Evolutionary conservation across 2,113 vertebrate genomes (phyloP).

Genomic region (Etheostoma cragini): DNA sequence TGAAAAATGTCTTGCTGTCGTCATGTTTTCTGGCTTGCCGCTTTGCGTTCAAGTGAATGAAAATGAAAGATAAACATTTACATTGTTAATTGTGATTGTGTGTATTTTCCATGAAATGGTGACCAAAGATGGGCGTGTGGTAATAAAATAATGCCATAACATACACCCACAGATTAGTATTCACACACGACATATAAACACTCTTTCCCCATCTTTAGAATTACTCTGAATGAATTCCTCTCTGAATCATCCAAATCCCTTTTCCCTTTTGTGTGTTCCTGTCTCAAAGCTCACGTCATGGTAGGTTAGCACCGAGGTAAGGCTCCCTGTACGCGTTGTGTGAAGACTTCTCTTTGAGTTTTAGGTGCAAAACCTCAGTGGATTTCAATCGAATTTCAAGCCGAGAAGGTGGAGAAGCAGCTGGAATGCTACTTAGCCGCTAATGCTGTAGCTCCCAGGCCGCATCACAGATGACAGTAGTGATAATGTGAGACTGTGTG

Average conservation of each 20-base stretch:
- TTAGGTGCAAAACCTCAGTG: constrained; percentile 57
- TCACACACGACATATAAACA: constrained; percentile 5
- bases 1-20: constrained; percentile 1
- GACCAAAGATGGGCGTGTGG: neutral
- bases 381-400: constrained; percentile 71
- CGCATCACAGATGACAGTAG: constrained; percentile 7
- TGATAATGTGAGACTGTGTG: constrained; percentile 19
- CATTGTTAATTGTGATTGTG: neutral
- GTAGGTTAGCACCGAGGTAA: constrained; percentile 64
- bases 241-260: constrained; percentile 59
- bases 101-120: constrained; percentile 16
- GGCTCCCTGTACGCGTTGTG: constrained; percentile 38
- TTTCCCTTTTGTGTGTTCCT: constrained; percentile 67
- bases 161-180: neutral
- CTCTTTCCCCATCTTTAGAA: constrained; percentile 52
- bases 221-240: constrained; percentile 50
- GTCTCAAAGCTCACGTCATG: constrained; percentile 69
- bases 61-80: constrained; percentile 24
- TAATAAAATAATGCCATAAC: constrained; percentile 2
- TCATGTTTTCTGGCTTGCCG: constrained; percentile 23
- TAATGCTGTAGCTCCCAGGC: constrained; percentile 41
- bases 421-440: constrained; percentile 64
- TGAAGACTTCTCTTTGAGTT: constrained; percentile 70
- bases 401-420: constrained; percentile 67
- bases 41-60: neutral